Evolutionary conservation across 2,113 vertebrate genomes (phyloP), one percentile per base, ranked within the genome.

Genomic region (Silurus glanis): DNA sequence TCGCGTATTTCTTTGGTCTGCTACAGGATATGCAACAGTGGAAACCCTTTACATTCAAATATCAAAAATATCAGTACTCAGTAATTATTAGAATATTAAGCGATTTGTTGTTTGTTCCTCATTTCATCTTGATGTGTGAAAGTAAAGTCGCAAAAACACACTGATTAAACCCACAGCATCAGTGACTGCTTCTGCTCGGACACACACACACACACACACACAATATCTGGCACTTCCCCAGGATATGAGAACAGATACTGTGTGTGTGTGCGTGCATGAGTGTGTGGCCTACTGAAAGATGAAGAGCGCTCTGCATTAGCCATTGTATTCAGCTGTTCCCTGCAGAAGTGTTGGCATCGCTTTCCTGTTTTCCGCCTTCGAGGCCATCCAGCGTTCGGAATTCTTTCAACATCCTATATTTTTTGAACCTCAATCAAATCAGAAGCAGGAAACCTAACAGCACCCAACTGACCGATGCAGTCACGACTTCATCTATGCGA

Each of bases 351-450:
- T 91, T 88, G 78, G 83, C 81, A 83, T 85, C 83, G 84, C 56
- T 88, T 92, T 94, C 91, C 91, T 91, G 91, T 92, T 93, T 92
- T 83, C 90, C 64, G 72, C 49, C 59, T 37, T 49, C 69, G 59
- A 88, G 67, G 47, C 83, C 86, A 85, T 88, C 84, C 84, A 67
- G 78, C 82, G 67, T 82, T 62, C 55, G 76, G 91, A 88, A 92
- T 90, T 75, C 87, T 89, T 89, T 89, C 82, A 86, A 84, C 91
- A 64, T 85, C 82, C 80, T 72, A 74, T 72, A 71, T 88, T 89
- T 88, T 62, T 87, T 56, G 71, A 80, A 69, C 67, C n/a, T 83
- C 37, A 37, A 69, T 64, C 67, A 76, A 89, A 86, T 76, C 47
- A 86, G 59, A 62, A 83, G 80, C 58, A 71, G 47, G 56, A 82